Evolutionary conservation across 2,113 vertebrate genomes (phyloP).

Genomic region (Lepus europaeus): DNA sequence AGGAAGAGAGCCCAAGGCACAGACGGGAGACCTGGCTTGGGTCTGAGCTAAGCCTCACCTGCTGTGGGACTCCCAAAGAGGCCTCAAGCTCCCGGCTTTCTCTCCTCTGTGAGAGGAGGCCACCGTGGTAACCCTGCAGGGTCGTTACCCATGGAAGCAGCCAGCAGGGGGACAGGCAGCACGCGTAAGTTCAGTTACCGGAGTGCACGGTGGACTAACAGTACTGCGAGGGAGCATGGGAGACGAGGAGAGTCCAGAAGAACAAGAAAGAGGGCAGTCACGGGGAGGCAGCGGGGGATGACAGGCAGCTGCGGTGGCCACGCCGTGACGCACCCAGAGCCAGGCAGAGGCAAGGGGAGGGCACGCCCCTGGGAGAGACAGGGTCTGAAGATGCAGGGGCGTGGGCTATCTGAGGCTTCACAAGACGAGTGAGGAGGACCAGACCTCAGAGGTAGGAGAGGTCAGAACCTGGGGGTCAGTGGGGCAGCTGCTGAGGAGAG

Average conservation of each 20-base stretch:
- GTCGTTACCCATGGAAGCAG: neutral
- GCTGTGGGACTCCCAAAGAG: neutral
- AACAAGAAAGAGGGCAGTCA: neutral
- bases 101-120: neutral
- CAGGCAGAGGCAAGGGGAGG: neutral
- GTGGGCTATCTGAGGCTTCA: neutral
- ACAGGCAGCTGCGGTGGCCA: neutral
- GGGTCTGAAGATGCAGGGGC: neutral
- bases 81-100: neutral
- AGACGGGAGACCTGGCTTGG: neutral
- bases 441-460: neutral
- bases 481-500: neutral
- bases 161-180: neutral
- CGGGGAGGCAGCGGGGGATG: neutral
- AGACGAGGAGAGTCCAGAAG: neutral
- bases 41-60: neutral
- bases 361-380: neutral
- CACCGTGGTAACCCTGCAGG: neutral
- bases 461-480: no score
- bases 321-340: no score
- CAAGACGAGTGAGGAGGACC: no score
- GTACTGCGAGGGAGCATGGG: neutral
- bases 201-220: neutral
- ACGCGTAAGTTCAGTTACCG: neutral
- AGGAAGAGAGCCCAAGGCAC: rapidly evolving